Base-by-base conservation (phyloP, 2,888 invertebrate species). In the Trichogramma evanescens region DNA sequence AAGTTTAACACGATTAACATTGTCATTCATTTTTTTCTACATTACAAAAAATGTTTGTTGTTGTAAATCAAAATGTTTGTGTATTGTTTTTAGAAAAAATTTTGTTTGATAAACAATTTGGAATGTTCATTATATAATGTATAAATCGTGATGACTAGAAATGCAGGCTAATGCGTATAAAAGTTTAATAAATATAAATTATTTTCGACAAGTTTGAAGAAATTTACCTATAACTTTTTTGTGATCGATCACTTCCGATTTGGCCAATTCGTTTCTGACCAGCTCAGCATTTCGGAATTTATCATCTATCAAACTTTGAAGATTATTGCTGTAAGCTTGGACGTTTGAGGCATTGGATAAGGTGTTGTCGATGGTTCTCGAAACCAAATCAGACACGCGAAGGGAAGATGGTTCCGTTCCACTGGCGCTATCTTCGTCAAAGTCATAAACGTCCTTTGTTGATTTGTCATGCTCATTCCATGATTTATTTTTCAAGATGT, bases 401-500 rank as follows among this genome's bases (percentile, higher is more conserved):
- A 59, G 26, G 3, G 69, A 64, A 4, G 69, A 65, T 7, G 72
- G 58, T 2, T 58, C 64, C 0, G 69, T 63, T 5, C 71, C 73
- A 6, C 65, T 65, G 26, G 71, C 72, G 56, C 74, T 76, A 48
- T 77, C 77, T 7, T 78, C 77, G 48, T 78, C 77, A 54, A 78
- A 78, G n/a, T 78, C 77, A 50, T 78, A 78, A 4, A 77, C 65
- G 8, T 78, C 77, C 48, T 77, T 77, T 43, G 67, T 70, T 4
- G 67, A 52, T 38, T 50, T n/a, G 41, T 57, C 50, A 8, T 6
- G 6, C 9, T 43, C 48, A 1, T 4, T 48, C 48, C 10, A 48
- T 13, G 5, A 39, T 50, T 61, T 63, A n/a, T 53, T 61, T 10
- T 50, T 59, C 5, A 6, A 9, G 10, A 61, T 44, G 44, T 71